Percentiles rank a stretch among this genome's conserved stretches.
These are phyloP conservation scores for Baryphthengus martii DNA, from an alignment of 2,113 vertebrate species.

Conservation along the genomic window DNA sequence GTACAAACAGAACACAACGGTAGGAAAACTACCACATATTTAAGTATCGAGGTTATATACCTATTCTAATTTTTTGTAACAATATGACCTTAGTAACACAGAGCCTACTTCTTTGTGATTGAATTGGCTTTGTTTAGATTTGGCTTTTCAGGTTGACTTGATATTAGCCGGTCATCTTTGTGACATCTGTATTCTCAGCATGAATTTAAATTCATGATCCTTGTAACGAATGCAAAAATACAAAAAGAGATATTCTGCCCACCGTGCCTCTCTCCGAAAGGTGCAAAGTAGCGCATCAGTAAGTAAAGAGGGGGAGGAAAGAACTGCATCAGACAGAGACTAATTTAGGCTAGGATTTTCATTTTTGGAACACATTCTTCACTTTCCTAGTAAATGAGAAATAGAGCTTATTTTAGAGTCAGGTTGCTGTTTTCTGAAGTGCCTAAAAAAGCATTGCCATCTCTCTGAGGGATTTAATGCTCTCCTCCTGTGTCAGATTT, in stretches of 20 bases:
- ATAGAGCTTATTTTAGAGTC: conserved; percentile 18
- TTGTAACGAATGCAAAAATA: not conserved
- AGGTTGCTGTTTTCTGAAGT: conserved; percentile 36
- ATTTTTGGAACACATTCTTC: conserved; percentile 21
- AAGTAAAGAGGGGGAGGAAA: not conserved
- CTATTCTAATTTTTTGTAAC: not conserved
- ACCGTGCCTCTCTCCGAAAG: not conserved
- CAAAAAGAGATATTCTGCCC: not conserved
- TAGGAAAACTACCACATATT: not conserved
- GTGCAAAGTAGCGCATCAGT: not conserved
- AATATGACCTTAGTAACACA: not conserved
- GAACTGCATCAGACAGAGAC: not conserved
- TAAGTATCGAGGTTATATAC: not conserved
- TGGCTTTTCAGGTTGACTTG: not conserved
- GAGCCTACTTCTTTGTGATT: not conserved
- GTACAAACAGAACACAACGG: not conserved
- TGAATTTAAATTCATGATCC: not conserved
- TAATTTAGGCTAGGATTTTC: conserved; percentile 32
- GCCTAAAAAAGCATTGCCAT: conserved; percentile 19
- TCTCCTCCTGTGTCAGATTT: conserved; percentile 6
- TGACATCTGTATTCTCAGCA: not conserved
- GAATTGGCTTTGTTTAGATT: not conserved
- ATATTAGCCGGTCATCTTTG: not conserved
- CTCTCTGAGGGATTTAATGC: not conserved
- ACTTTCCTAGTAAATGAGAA: conserved; percentile 14